Evolutionary conservation across 2,888 invertebrate genomes (phyloP).

Genomic region (Epistrophe eligans): DNA sequence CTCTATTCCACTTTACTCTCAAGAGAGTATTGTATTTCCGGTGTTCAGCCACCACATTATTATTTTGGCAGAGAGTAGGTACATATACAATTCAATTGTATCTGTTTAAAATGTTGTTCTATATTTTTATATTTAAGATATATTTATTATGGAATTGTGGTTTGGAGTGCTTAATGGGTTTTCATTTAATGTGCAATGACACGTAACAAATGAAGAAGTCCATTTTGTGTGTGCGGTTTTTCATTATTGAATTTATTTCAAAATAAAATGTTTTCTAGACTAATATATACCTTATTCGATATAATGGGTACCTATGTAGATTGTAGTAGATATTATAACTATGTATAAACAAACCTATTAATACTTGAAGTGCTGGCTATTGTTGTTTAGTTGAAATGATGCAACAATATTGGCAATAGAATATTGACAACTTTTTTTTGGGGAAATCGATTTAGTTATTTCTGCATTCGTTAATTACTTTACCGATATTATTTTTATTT

Average conservation of each 20-base stretch:
- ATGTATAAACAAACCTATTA: background rate
- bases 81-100: constrained; percentile 55
- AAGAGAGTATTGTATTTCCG: constrained; percentile 56
- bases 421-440: no score
- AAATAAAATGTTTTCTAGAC: constrained; percentile 18
- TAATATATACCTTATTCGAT: background rate
- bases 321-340: no score
- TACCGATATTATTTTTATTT: no score
- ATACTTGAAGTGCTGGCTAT: background rate
- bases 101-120: constrained; percentile 49
- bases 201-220: constrained; percentile 55
- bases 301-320: no score
- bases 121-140: background rate
- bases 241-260: constrained; percentile 44
- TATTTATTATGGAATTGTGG: constrained; percentile 21
- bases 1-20: constrained; percentile 29
- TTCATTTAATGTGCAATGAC: constrained; percentile 60
- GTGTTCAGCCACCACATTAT: constrained; percentile 63
- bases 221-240: constrained; percentile 41
- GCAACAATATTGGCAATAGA: background rate
- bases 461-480: no score
- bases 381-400: background rate
- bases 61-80: constrained; percentile 65
- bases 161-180: constrained; percentile 58
- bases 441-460: no score